Evolutionary conservation across 2,113 vertebrate species (phyloP).

Genomic region (Ceyx melanurus): DNA sequence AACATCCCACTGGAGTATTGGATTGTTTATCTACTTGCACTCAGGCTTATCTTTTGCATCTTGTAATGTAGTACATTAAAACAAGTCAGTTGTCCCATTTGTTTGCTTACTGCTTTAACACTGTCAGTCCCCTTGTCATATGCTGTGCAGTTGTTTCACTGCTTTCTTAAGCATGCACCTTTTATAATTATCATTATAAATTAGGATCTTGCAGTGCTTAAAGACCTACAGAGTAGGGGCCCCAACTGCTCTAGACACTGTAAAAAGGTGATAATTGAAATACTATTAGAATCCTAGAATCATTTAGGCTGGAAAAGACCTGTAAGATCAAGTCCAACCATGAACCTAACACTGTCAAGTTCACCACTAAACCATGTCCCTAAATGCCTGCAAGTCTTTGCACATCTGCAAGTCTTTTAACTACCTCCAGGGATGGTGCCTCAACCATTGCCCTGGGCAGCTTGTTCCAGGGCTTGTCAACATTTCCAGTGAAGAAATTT

Average conservation of each 20-base stretch:
- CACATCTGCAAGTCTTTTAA: not conserved
- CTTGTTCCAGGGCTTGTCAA: not conserved
- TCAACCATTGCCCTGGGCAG: not conserved
- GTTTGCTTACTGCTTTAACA: conserved; percentile 43
- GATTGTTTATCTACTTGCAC: conserved; percentile 72
- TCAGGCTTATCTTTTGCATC: conserved; percentile 67
- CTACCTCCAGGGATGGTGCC: not conserved
- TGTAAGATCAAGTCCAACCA: not conserved
- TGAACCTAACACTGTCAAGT: not conserved
- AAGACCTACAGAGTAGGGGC: not conserved
- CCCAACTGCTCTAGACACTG: not conserved
- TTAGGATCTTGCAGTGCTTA: not conserved
- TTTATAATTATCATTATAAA: not conserved
- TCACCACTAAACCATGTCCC: not conserved
- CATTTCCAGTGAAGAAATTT: not conserved
- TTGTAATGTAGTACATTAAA: conserved; percentile 60
- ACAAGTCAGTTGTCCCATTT: conserved; percentile 55
- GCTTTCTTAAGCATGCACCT: not conserved
- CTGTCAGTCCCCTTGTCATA: not conserved
- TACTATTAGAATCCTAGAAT: not conserved
- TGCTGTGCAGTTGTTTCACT: not conserved
- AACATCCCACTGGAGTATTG: conserved; percentile 68
- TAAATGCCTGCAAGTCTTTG: not conserved
- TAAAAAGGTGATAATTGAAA: not conserved
- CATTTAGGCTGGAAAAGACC: not conserved